Conservation (phyloP, 2,888 invertebrate genomes). For the Harpagoxenus sublaevis region DNA sequence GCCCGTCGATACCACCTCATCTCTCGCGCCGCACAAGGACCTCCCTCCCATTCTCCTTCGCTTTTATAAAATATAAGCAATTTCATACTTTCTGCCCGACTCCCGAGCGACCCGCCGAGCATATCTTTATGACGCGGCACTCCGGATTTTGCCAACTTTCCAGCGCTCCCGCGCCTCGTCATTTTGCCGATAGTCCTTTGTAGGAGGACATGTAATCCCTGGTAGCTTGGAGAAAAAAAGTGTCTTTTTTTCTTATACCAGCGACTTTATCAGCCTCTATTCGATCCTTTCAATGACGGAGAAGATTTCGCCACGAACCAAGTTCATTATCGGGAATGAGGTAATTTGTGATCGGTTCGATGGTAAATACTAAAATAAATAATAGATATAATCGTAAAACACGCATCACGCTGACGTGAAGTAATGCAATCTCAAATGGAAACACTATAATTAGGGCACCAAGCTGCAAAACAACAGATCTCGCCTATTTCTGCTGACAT, state of each 20-base stretch:
- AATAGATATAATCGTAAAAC: slow-evolving; percentile 1
- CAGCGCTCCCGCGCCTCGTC: slow-evolving; percentile 50
- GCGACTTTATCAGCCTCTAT: slow-evolving; percentile 62
- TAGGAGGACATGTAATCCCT: slow-evolving; percentile 40
- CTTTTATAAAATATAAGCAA: slow-evolving; percentile 79
- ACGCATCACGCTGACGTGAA: background rate
- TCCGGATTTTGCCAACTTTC: slow-evolving; percentile 76
- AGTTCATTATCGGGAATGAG: slow-evolving; percentile 15
- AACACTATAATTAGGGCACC: background rate
- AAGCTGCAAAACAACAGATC: background rate
- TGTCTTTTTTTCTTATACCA: slow-evolving; percentile 39
- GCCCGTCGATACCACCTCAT: slow-evolving; percentile 69
- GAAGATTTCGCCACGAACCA: slow-evolving; percentile 27
- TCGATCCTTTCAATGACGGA: slow-evolving; percentile 7
- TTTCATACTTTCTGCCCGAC: slow-evolving; percentile 75
- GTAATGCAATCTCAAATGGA: slow-evolving; percentile 15
- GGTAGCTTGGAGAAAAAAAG: slow-evolving; percentile 46
- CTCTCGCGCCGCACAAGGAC: slow-evolving; percentile 48
- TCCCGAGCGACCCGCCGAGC: slow-evolving; percentile 62
- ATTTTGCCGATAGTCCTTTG: slow-evolving; percentile 42
- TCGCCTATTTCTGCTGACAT: background rate
- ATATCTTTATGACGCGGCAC: slow-evolving; percentile 74
- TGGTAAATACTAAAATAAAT: slow-evolving; percentile 22
- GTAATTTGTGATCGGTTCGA: slow-evolving; percentile 23
- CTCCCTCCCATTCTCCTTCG: slow-evolving; percentile 46